Evolutionary conservation across 1,140 invertebrate genomes (phyloP).

Genomic region (Rhagoletis pomonella): DNA sequence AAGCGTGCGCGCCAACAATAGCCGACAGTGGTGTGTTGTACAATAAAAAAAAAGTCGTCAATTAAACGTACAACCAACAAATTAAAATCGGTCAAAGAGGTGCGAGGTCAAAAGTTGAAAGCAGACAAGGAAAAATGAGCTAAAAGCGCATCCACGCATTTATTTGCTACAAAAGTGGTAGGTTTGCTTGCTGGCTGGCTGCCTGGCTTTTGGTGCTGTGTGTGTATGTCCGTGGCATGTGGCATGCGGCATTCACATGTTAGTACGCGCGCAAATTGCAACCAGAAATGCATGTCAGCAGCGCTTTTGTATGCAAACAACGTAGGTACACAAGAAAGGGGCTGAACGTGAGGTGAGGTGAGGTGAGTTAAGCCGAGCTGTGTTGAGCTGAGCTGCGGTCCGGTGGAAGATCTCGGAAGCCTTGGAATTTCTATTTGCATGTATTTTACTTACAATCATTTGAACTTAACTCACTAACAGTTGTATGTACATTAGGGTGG

Average conservation of each 20-base stretch:
- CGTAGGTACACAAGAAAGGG: background rate
- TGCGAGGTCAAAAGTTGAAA: constrained; percentile 51
- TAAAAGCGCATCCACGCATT: constrained; percentile 31
- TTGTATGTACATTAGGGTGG: background rate
- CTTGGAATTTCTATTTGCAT: background rate
- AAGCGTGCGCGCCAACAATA: background rate
- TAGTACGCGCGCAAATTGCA: constrained; percentile 31
- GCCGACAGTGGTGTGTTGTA: background rate
- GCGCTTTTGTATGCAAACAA: constrained; percentile 33
- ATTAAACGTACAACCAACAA: constrained; percentile 48
- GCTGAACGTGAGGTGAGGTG: background rate
- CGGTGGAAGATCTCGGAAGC: background rate
- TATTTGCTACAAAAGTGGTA: background rate
- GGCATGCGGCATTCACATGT: background rate
- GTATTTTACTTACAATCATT: background rate
- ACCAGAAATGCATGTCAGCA: constrained; percentile 38
- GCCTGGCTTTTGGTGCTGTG: background rate
- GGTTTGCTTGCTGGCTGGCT: background rate
- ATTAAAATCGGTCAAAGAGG: constrained; percentile 49
- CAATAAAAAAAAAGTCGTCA: constrained; percentile 21
- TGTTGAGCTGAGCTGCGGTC: too few relatives aligned
- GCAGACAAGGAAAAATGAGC: constrained; percentile 18
- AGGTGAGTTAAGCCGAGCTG: background rate
- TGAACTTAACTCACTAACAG: background rate
- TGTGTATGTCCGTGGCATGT: background rate